Evolutionary conservation across 1,140 invertebrate species (phyloP).

Genomic region (Coboldia fuscipes): DNA sequence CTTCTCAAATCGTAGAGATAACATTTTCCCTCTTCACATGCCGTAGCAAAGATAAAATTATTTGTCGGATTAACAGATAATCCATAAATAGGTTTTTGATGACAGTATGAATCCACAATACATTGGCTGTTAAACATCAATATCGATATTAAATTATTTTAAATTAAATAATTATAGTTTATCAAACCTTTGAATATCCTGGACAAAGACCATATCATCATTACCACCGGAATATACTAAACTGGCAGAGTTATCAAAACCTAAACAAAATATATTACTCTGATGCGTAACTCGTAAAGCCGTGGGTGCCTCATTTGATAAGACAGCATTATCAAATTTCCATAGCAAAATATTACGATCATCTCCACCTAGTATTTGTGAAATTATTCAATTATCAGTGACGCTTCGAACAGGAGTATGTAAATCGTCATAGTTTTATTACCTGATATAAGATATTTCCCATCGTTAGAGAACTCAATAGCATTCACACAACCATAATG

Average conservation of each 20-base stretch:
- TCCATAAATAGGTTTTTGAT: slow-evolving; percentile 77
- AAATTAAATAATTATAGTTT: slow-evolving; percentile 18
- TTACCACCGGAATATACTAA: slow-evolving; percentile 85
- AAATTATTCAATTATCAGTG: too few species aligned
- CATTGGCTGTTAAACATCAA: neutral
- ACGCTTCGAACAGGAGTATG: neutral
- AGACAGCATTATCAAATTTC: slow-evolving; percentile 58
- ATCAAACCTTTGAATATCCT: slow-evolving; percentile 62
- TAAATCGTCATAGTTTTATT: slow-evolving; percentile 8
- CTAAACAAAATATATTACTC: slow-evolving; percentile 86
- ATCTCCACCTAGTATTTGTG: slow-evolving; percentile 67
- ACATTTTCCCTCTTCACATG: slow-evolving; percentile 75
- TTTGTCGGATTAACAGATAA: slow-evolving; percentile 68
- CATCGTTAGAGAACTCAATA: slow-evolving; percentile 79
- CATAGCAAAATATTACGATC: slow-evolving; percentile 76
- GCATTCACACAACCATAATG: slow-evolving; percentile 95
- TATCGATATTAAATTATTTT: neutral
- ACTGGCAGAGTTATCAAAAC: slow-evolving; percentile 54
- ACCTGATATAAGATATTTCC: slow-evolving; percentile 75
- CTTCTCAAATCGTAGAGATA: slow-evolving; percentile 48
- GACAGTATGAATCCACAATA: slow-evolving; percentile 26
- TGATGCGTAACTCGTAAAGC: slow-evolving; percentile 64
- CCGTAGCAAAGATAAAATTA: slow-evolving; percentile 63
- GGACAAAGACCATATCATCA: slow-evolving; percentile 82
- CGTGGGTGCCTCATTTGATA: slow-evolving; percentile 34